Conservation (phyloP, 2,888 invertebrate species). For the Drosophila suboccidentalis region DNA sequence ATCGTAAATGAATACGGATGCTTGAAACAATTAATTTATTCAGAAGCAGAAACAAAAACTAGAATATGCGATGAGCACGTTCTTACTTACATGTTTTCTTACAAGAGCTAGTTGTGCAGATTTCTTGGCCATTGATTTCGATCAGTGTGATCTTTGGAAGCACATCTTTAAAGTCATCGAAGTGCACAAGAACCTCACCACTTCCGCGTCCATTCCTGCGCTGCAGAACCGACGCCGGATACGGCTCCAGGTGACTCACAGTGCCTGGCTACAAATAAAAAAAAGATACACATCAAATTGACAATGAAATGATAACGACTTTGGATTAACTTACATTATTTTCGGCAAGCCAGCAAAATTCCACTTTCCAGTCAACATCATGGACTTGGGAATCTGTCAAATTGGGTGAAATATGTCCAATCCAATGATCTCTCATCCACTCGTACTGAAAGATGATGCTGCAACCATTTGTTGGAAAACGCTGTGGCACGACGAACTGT, state of each 20-base stretch:
- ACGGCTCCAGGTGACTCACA: constrained; percentile 47
- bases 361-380: constrained; percentile 48
- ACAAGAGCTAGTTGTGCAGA: constrained; percentile 56
- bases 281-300: not conserved
- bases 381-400: constrained; percentile 23
- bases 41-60: not conserved
- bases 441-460: constrained; percentile 54
- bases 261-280: constrained; percentile 34
- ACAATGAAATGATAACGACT: not conserved
- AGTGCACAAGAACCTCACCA: constrained; percentile 46
- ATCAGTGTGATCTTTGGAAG: constrained; percentile 57
- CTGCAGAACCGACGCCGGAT: constrained; percentile 46
- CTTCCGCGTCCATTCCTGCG: constrained; percentile 41
- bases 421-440: constrained; percentile 29
- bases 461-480: constrained; percentile 57
- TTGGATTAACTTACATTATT: constrained; percentile 26
- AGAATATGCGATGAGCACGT: not conserved
- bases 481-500: constrained; percentile 27
- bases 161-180: constrained; percentile 26
- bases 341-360: constrained; percentile 30
- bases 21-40: not conserved
- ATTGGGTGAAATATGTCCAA: constrained; percentile 50
- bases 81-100: not conserved
- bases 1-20: not conserved
- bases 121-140: constrained; percentile 50